These are phyloP conservation scores for Peromyscus attwateri DNA, from an alignment of 2,797 vertebrate genomes.

Conservation along the genomic window DNA sequence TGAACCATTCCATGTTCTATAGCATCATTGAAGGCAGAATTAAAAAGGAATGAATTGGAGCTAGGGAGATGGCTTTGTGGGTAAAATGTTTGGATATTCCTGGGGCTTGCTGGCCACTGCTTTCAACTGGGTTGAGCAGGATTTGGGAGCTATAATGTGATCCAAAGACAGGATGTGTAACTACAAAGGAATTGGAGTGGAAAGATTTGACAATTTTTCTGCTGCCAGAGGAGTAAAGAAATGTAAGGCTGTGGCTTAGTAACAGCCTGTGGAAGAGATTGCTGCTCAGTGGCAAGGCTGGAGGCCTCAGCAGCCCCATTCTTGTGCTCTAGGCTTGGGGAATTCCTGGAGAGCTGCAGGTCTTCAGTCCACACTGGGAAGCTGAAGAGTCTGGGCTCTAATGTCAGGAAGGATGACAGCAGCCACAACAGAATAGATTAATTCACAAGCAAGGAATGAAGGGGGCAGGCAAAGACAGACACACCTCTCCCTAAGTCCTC, in stretches of 20 bases:
- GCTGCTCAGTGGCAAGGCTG: background rate
- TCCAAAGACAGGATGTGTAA: background rate
- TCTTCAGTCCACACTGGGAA: background rate
- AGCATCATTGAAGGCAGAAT: background rate
- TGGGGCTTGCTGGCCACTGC: background rate
- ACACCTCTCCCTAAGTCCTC: background rate
- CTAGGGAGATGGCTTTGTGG: background rate
- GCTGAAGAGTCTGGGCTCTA: background rate
- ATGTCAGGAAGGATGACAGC: background rate
- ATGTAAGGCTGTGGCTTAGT: background rate
- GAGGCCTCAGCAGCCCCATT: background rate
- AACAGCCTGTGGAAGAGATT: background rate
- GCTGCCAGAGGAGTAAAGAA: background rate
- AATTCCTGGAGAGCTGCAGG: background rate
- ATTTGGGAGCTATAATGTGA: background rate
- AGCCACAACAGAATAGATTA: background rate
- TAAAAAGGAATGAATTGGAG: background rate
- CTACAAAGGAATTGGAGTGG: background rate
- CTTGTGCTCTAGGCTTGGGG: background rate
- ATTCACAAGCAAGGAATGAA: background rate
- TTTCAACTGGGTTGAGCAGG: background rate
- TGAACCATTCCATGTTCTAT: background rate
- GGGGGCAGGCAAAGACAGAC: background rate
- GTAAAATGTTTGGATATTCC: background rate
- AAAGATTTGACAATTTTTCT: background rate